These are phyloP conservation scores for Parapristionchus giblindavisi DNA, from an alignment of 2,888 invertebrate genomes.

Conservation along the genomic window DNA sequence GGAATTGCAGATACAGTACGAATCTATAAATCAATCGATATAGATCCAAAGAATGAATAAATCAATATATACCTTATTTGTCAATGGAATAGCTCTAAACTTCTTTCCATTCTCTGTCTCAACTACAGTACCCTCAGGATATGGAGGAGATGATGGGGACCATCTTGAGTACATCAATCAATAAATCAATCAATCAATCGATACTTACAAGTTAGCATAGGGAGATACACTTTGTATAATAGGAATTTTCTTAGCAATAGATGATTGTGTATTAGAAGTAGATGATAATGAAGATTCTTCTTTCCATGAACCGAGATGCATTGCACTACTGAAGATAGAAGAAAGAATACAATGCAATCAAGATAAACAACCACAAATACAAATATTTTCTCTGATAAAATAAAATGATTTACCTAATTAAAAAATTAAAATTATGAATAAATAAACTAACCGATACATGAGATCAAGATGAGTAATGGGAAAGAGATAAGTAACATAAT, in stretches of 20 bases:
- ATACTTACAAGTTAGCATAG: background rate
- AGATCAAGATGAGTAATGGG: constrained; percentile 84
- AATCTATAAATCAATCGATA: too few relatives aligned
- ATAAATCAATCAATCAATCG: background rate
- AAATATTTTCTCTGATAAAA: background rate
- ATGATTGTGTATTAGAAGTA: background rate
- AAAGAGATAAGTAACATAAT: constrained; percentile 80
- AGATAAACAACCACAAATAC: background rate
- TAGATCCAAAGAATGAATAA: background rate
- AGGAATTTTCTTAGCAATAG: background rate
- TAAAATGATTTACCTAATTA: background rate
- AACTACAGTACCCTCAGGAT: constrained; percentile 49
- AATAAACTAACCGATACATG: constrained; percentile 75
- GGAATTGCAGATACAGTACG: too few relatives aligned
- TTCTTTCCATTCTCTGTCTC: constrained; percentile 49
- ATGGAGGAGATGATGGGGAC: constrained; percentile 45
- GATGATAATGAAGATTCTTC: constrained; percentile 43
- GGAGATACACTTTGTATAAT: constrained; percentile 11
- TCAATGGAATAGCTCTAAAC: constrained; percentile 1
- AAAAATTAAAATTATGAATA: background rate
- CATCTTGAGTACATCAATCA: constrained; percentile 39
- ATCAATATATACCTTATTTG: constrained; percentile 15
- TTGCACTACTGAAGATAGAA: constrained; percentile 70
- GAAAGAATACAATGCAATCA: background rate
- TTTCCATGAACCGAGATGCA: constrained; percentile 86